Percentiles rank a stretch among this genome's conserved stretches.
Conservation (phyloP, 2,888 invertebrate genomes). For the Metacarcinus magister region DNA sequence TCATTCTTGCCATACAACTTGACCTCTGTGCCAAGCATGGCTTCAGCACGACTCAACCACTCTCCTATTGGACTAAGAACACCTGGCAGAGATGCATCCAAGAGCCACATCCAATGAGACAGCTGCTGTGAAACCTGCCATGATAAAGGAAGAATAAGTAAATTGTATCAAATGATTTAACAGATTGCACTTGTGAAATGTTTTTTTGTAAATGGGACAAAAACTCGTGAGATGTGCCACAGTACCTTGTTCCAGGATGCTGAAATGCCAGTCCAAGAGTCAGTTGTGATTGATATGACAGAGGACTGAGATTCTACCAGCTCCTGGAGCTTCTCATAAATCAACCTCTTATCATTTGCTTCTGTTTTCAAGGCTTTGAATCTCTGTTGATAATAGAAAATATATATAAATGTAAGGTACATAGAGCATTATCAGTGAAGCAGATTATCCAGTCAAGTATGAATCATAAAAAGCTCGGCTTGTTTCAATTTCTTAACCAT, state of each 20-base stretch:
- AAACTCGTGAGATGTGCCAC: not conserved
- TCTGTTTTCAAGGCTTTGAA: slow-evolving; percentile 82
- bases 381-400: slow-evolving; percentile 69
- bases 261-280: slow-evolving; percentile 84
- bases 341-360: slow-evolving; percentile 79
- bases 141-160: not conserved
- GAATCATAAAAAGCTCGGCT: not conserved
- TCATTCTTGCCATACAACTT: slow-evolving; percentile 94
- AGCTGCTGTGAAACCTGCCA: slow-evolving; percentile 86
- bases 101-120: slow-evolving; percentile 94
- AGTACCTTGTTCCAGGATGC: slow-evolving; percentile 81
- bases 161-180: too few relatives aligned
- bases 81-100: slow-evolving; percentile 94
- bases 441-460: not conserved
- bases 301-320: slow-evolving; percentile 91
- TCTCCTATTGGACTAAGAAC: slow-evolving; percentile 94
- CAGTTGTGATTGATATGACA: slow-evolving; percentile 91
- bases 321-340: slow-evolving; percentile 91
- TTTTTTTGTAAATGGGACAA: not conserved
- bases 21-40: slow-evolving; percentile 91
- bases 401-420: not conserved
- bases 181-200: too few relatives aligned
- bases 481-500: not conserved
- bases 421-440: not conserved
- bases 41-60: slow-evolving; percentile 95